phyloP scores from a whole-genome alignment of 2,797 vertebrate species.

The Steatocranus sp. region DNA sequence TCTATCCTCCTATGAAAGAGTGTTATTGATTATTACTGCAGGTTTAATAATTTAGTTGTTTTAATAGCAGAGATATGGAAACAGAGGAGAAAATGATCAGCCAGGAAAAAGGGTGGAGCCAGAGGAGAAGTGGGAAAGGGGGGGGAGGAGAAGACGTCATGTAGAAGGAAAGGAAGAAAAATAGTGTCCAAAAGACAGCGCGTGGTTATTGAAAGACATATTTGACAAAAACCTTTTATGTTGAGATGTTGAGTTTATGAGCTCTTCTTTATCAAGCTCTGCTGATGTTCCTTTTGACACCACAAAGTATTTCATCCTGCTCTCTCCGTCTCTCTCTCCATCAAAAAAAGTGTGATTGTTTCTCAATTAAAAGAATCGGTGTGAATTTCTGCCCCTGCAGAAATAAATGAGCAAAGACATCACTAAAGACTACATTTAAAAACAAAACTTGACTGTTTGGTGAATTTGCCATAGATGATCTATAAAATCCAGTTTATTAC shows the following conservation, averaged over 20 bases:
- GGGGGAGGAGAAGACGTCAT: not conserved
- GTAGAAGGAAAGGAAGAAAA: not conserved
- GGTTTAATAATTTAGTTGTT: constrained; percentile 91
- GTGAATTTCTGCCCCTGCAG: not conserved
- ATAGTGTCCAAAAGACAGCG: not conserved
- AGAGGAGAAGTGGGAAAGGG: not conserved
- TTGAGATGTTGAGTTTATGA: not conserved
- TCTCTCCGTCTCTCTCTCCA: not conserved
- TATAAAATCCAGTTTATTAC: not conserved
- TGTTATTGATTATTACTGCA: constrained; percentile 84
- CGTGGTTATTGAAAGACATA: not conserved
- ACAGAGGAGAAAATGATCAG: constrained; percentile 47
- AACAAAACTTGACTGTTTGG: not conserved
- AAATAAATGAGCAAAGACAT: not conserved
- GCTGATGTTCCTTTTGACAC: not conserved
- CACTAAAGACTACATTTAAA: not conserved
- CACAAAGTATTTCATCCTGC: not conserved
- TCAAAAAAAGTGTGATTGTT: not conserved
- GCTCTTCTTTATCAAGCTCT: not conserved
- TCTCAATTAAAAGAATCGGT: not conserved
- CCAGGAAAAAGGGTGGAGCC: constrained; percentile 6
- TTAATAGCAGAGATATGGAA: constrained; percentile 75
- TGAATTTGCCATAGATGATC: not conserved
- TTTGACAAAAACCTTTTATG: not conserved
- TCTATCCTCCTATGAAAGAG: constrained; percentile 88